Conservation (phyloP, 2,797 vertebrate genomes). For the Pantherophis vulpinus region DNA sequence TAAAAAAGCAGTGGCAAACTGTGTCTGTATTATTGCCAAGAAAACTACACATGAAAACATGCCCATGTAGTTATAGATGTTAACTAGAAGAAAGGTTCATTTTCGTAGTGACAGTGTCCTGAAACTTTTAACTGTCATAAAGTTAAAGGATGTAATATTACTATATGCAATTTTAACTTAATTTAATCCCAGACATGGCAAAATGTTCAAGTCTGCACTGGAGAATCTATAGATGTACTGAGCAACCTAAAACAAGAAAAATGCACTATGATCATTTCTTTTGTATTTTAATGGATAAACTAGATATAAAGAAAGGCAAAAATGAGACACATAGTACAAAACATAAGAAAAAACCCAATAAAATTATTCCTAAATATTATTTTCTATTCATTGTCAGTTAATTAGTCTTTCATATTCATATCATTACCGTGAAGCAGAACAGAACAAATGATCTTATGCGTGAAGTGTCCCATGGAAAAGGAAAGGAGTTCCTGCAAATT, state of each 20-base stretch:
- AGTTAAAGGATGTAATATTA: background rate
- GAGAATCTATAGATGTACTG: background rate
- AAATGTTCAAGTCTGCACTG: background rate
- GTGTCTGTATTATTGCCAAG: background rate
- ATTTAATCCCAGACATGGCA: background rate
- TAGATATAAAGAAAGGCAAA: background rate
- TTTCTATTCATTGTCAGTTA: background rate
- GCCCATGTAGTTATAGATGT: background rate
- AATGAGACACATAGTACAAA: background rate
- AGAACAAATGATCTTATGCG: background rate
- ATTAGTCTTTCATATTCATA: background rate
- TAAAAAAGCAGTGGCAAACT: background rate
- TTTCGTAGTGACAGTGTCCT: background rate
- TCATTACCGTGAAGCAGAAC: background rate
- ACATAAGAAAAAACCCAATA: background rate
- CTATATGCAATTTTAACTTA: background rate
- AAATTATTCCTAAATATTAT: background rate
- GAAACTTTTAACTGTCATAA: background rate
- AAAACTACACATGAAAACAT: background rate
- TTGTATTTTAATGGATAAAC: background rate
- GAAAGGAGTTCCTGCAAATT: too few species aligned
- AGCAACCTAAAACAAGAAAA: background rate
- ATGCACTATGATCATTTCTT: background rate
- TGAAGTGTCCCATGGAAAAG: background rate
- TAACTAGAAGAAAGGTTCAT: background rate